Percentiles rank a stretch among this genome's conserved stretches.
phyloP scores from a whole-genome alignment of 1,140 invertebrate genomes.

The Ephestia elutella region DNA sequence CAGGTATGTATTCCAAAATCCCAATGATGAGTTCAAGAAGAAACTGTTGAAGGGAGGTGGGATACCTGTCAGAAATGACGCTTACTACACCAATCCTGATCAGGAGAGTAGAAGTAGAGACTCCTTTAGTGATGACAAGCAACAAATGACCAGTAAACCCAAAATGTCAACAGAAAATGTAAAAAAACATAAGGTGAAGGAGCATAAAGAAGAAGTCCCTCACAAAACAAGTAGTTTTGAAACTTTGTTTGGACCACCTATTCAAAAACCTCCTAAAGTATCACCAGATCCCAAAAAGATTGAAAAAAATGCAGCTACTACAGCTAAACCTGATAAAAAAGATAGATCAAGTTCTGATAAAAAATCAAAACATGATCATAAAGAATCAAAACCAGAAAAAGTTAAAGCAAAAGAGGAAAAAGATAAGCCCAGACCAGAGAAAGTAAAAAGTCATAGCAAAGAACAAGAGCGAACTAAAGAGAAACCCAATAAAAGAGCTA shows the following conservation, averaged over 20 bases:
- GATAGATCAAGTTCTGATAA: conserved; percentile 73
- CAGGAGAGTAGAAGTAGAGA: conserved; percentile 72
- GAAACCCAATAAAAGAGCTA: conserved; percentile 69
- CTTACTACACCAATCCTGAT: conserved; percentile 65
- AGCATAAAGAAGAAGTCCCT: conserved; percentile 77
- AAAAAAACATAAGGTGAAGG: conserved; percentile 81
- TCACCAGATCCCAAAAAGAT: conserved; percentile 79
- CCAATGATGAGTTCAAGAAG: conserved; percentile 90
- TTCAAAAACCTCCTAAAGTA: conserved; percentile 80
- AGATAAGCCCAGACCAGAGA: conserved; percentile 78
- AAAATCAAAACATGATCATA: conserved; percentile 76
- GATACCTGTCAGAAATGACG: conserved; percentile 57
- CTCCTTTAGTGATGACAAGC: conserved; percentile 69
- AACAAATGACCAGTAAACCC: conserved; percentile 79
- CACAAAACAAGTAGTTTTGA: conserved; percentile 81
- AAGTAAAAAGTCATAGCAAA: conserved; percentile 76
- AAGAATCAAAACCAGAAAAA: conserved; percentile 74
- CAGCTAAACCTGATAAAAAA: conserved; percentile 75
- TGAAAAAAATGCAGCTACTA: conserved; percentile 72
- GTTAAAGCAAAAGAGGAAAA: conserved; percentile 76
- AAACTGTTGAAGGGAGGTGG: conserved; percentile 93
- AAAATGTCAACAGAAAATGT: conserved; percentile 78
- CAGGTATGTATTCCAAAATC: conserved; percentile 83
- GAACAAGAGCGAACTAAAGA: conserved; percentile 78
- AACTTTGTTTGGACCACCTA: conserved; percentile 86